Conservation (phyloP, 2,797 vertebrate species). For the Rhynchonycteris naso region DNA sequence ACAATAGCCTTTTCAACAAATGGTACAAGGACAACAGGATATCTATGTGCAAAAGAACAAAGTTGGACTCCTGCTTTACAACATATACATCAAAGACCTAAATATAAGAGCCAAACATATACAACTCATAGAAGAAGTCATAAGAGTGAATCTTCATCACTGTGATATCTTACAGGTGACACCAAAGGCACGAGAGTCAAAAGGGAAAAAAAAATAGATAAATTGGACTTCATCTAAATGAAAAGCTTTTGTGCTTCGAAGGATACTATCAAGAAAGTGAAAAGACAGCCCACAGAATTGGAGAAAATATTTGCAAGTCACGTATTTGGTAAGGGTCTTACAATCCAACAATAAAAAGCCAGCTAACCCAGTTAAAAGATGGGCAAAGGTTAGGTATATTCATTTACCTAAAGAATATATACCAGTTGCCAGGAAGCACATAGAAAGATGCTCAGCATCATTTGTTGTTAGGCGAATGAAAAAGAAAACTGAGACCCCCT, state of each 20-base stretch:
- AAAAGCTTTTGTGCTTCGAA: too few species aligned
- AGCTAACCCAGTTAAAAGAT: not conserved
- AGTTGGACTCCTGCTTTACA: not conserved
- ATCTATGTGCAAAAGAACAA: not conserved
- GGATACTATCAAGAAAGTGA: not conserved
- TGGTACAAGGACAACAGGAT: not conserved
- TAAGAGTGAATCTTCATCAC: not conserved
- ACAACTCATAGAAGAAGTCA: not conserved
- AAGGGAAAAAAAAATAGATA: not conserved
- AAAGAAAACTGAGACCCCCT: not conserved
- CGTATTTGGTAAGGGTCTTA: not conserved
- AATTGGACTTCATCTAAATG: not conserved
- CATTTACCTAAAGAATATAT: not conserved
- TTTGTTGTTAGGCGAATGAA: not conserved
- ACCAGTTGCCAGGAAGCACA: not conserved
- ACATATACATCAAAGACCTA: not conserved
- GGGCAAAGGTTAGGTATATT: not conserved
- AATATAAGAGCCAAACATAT: not conserved
- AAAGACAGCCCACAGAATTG: not conserved
- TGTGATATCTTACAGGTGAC: not conserved
- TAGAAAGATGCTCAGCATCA: not conserved
- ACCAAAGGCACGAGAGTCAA: not conserved
- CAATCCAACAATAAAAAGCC: not conserved
- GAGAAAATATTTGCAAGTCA: not conserved
- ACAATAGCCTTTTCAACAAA: not conserved